These are phyloP conservation scores for Contarinia nasturtii DNA, from an alignment of 1,140 invertebrate genomes.

Conservation along the genomic window DNA sequence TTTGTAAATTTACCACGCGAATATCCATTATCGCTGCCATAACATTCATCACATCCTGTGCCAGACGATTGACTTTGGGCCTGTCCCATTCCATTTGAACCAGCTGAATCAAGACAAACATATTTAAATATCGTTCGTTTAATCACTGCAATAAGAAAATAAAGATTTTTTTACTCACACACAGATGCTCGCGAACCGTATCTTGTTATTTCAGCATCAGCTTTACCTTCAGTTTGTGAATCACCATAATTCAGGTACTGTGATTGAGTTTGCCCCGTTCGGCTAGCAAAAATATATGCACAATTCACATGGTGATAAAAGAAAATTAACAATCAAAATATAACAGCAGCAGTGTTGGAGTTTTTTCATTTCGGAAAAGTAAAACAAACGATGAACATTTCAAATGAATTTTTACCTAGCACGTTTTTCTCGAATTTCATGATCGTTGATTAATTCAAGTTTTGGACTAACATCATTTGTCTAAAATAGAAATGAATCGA, in stretches of 20 bases:
- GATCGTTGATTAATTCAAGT: no score
- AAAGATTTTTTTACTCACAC: slow-evolving; percentile 32
- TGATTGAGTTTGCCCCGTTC: slow-evolving; percentile 57
- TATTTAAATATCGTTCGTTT: not conserved
- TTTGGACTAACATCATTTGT: no score
- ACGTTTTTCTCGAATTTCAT: no score
- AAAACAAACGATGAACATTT: not conserved
- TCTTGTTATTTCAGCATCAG: slow-evolving; percentile 53
- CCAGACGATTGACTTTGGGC: slow-evolving; percentile 51
- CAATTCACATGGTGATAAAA: not conserved
- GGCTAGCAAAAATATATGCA: slow-evolving; percentile 6
- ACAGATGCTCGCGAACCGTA: slow-evolving; percentile 52
- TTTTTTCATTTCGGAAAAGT: not conserved
- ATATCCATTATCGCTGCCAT: not conserved
- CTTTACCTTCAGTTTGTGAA: slow-evolving; percentile 42
- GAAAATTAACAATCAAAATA: not conserved
- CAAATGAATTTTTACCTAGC: not conserved
- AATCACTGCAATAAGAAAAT: not conserved
- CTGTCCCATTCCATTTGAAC: slow-evolving; percentile 56
- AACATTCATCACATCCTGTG: slow-evolving; percentile 24
- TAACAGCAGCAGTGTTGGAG: not conserved
- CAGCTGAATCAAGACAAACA: slow-evolving; percentile 26
- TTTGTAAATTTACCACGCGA: not conserved
- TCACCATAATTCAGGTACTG: slow-evolving; percentile 51
- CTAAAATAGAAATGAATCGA: not conserved